Conservation (phyloP, 2,888 invertebrate genomes). For the Lasioglossum figueresi region DNA sequence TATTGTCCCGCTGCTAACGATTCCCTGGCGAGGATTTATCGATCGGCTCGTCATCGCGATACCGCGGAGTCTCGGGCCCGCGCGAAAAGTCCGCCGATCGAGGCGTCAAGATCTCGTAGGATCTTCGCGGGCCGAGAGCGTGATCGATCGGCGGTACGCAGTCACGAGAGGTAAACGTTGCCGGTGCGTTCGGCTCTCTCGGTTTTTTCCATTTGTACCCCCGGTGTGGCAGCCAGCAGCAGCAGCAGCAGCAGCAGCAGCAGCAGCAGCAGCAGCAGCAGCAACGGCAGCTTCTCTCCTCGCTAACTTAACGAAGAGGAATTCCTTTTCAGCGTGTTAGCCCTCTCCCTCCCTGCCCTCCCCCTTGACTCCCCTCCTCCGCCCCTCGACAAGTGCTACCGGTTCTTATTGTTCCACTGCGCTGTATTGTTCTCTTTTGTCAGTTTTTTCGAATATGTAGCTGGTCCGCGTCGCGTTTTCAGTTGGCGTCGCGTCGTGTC, state of each 20-base stretch:
- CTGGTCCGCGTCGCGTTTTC: conserved; percentile 37
- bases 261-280: not conserved
- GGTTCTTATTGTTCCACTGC: conserved; percentile 70
- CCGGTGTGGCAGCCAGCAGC: not conserved
- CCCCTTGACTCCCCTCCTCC: not conserved
- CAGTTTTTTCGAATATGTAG: conserved; percentile 51
- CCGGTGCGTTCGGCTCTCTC: conserved; percentile 7
- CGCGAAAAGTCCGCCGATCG: conserved; percentile 51
- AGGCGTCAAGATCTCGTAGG: conserved; percentile 54
- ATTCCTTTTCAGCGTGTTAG: conserved; percentile 60
- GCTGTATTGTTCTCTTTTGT: conserved; percentile 65
- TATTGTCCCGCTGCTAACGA: conserved; percentile 57
- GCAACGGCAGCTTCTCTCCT: conserved; percentile 9
- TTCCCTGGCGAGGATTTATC: conserved; percentile 63
- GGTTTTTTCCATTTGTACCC: conserved; percentile 35
- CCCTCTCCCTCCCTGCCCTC: conserved; percentile 50
- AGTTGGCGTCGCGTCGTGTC: not conserved
- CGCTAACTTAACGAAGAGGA: conserved; percentile 62
- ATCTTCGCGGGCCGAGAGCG: conserved; percentile 41
- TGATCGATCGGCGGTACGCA: conserved; percentile 64
- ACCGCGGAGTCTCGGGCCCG: conserved; percentile 20
- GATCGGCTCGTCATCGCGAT: conserved; percentile 58
- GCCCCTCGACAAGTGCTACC: conserved; percentile 54
- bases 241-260: not conserved
- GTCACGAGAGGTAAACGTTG: conserved; percentile 40